phyloP scores from a whole-genome alignment of 1,140 invertebrate species.

The Diorhabda elongata region DNA sequence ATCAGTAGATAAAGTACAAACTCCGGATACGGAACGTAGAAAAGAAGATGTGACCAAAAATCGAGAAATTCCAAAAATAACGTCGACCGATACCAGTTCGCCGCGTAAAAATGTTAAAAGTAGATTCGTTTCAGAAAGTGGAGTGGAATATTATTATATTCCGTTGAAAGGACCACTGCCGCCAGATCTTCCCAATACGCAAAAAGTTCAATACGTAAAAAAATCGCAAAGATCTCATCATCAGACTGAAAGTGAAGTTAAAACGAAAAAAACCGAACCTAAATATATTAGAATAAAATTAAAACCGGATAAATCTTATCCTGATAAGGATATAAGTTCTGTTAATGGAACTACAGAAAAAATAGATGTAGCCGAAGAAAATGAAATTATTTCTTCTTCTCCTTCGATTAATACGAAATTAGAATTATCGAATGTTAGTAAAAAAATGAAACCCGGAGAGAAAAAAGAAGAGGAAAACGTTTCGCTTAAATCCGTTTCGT shows the following conservation, averaged over 20 bases:
- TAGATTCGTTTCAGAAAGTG: constrained; percentile 40
- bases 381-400: constrained; percentile 50
- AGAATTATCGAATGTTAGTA: constrained; percentile 3
- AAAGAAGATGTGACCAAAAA: not conserved
- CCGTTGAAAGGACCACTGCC: constrained; percentile 46
- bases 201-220: not conserved
- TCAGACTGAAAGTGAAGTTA: not conserved
- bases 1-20: constrained; percentile 17
- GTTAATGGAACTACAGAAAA: constrained; percentile 39
- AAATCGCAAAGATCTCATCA: too few species aligned
- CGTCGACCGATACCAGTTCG: constrained; percentile 1
- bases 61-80: not conserved
- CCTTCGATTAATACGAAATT: constrained; percentile 7
- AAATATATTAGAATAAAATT: constrained; percentile 62
- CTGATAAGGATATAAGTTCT: constrained; percentile 38
- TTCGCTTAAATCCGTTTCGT: too few species aligned
- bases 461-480: too few species aligned
- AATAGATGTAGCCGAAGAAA: constrained; percentile 53
- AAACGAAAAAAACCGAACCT: constrained; percentile 42
- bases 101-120: constrained; percentile 23
- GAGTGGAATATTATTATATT: constrained; percentile 46
- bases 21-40: not conserved
- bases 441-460: too few species aligned
- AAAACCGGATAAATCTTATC: constrained; percentile 62
- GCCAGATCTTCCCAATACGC: constrained; percentile 22